Base-by-base conservation (phyloP, 2,797 vertebrate genomes). In the Falco concolor region DNA sequence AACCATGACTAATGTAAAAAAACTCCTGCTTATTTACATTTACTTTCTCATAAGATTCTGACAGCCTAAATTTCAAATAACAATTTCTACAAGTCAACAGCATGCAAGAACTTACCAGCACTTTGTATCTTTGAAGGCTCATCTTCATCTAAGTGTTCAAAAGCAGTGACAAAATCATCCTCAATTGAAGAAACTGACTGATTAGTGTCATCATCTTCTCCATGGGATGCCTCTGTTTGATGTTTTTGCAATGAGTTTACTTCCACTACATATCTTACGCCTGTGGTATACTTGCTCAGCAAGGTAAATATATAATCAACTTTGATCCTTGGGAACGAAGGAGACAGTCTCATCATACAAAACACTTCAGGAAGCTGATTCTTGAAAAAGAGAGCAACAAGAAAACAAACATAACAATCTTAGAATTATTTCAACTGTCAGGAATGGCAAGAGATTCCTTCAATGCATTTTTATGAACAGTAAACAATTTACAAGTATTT, bases 141-240 rank as follows among this genome's bases (percentile, higher is more conserved):
- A 9, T 99, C 99, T 92, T 99, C 99, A 96, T 99, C 99, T 65
- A 99, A 98, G 93, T 99, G 99, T 96, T 99, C 99, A 20, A 99
- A 98, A 52, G 99, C 99, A 44, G 99, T 99, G 93, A 99, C 99
- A 97, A 99, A 99, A 98, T 99, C 99, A 91, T 99, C 99, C 91
- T 99, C 99, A 42, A 99, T 99, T 57, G 99, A 99, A 54, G 99
- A 99, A 73, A 99, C 99, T 0, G 99, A 99, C 92, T 99, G 99
- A 98, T 99, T 99, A 61, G 99, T 99, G 98, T 99, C 99, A 64
- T 99, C 99, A 11, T 99, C 99, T 93, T 99, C 99, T 36, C 98
- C 97, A 34, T 98, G 98, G 87, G 97, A 93, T 81, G 96, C 54
- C 84, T 98, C 98, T 16, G 96, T 97, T 28, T 95, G 82, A 49